Percentiles rank a stretch among this genome's conserved stretches.
Conservation (phyloP, 2,888 invertebrate species). For the Malachius bipustulatus region DNA sequence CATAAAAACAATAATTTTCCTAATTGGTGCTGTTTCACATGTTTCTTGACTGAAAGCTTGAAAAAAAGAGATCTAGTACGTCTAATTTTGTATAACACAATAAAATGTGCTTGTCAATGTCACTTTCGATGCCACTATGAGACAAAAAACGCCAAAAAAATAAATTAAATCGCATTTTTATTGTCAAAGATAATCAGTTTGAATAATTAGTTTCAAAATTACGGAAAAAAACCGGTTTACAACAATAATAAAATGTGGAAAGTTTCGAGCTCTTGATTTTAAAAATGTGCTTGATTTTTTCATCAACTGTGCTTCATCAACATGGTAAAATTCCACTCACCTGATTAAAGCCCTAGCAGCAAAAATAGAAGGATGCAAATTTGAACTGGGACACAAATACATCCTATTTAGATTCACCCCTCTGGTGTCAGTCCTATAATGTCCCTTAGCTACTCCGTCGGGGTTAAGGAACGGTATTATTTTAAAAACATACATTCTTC, state of each 20-base stretch:
- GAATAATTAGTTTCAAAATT: no score
- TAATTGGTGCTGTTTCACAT: no score
- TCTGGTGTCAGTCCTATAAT: conserved; percentile 74
- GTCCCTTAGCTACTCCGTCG: conserved; percentile 77
- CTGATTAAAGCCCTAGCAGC: conserved; percentile 68
- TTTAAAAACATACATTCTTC: conserved; percentile 75
- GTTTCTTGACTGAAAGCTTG: no score
- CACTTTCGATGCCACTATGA: no score
- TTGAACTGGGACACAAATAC: conserved; percentile 65
- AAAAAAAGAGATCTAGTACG: no score
- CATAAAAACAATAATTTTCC: no score
- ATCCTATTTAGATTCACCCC: conserved; percentile 83
- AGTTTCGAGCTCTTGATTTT: conserved; percentile 7
- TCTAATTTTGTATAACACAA: no score
- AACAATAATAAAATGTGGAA: conserved; percentile 9
- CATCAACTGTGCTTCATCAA: background rate
- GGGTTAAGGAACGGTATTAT: conserved; percentile 85
- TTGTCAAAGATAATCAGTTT: no score
- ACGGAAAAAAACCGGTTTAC: no score
- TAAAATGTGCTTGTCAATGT: no score
- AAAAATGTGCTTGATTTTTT: background rate
- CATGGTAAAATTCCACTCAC: conserved; percentile 35
- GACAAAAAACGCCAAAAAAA: no score
- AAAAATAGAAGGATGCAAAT: conserved; percentile 72
- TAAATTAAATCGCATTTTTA: no score